phyloP scores from a whole-genome alignment of 2,888 invertebrate genomes.

The Dryococelus australis region DNA sequence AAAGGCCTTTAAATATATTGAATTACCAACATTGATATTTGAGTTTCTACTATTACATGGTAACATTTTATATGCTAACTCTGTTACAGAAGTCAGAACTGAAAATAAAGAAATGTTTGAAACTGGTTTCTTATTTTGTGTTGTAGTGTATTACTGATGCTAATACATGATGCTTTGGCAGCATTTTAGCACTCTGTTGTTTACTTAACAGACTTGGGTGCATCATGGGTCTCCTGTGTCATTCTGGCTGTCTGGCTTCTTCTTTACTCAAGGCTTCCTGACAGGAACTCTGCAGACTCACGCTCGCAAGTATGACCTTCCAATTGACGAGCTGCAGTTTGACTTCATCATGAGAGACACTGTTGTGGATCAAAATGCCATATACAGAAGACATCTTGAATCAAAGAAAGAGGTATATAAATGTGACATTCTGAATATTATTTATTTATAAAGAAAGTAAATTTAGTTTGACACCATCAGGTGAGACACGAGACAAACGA shows the following conservation, averaged over 20 bases:
- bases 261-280: slow-evolving; percentile 92
- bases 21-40: no score
- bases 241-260: slow-evolving; percentile 93
- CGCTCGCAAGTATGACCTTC: slow-evolving; percentile 83
- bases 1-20: no score
- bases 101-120: no score
- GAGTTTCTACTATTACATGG: no score
- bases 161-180: not conserved
- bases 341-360: slow-evolving; percentile 73
- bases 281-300: slow-evolving; percentile 90
- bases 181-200: not conserved
- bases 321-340: slow-evolving; percentile 85
- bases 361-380: slow-evolving; percentile 71
- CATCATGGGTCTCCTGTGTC: slow-evolving; percentile 75
- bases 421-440: not conserved
- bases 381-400: slow-evolving; percentile 61
- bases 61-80: no score
- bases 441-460: no score
- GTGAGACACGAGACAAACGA: no score
- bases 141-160: no score
- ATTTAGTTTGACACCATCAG: no score
- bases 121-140: no score
- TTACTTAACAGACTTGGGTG: slow-evolving; percentile 70
- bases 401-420: not conserved
- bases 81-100: no score